These are phyloP conservation scores for Charina bottae DNA, from an alignment of 2,113 vertebrate genomes.

Conservation along the genomic window DNA sequence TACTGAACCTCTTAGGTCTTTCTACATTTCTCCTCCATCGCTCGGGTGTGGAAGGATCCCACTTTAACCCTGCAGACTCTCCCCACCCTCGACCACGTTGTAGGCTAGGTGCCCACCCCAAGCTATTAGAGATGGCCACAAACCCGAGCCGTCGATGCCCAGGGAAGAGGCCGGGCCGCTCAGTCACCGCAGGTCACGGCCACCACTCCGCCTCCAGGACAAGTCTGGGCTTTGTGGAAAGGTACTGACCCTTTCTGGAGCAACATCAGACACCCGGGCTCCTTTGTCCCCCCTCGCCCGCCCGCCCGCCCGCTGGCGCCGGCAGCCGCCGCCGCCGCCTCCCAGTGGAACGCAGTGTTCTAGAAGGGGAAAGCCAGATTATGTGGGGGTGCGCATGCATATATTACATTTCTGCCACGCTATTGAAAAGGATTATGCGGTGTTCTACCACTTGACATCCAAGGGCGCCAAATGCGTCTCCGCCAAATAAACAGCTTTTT, in stretches of 20 bases:
- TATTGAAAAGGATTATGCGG: conserved; percentile 66
- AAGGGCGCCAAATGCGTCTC: conserved; percentile 61
- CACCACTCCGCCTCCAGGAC: no score
- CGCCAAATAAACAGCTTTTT: conserved; percentile 59
- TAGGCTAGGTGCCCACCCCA: no score
- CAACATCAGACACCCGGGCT: neutral
- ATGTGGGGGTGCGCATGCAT: neutral
- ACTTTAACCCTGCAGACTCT: no score
- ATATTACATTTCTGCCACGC: conserved; percentile 48
- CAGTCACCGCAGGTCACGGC: neutral
- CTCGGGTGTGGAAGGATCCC: no score
- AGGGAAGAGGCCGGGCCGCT: neutral
- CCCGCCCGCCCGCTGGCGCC: fast-evolving
- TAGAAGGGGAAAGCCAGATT: neutral
- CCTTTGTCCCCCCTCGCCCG: neutral
- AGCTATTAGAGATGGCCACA: no score
- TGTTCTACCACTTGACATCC: conserved; percentile 53
- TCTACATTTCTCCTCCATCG: no score
- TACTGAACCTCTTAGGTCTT: no score
- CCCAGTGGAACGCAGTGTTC: neutral
- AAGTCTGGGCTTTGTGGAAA: no score
- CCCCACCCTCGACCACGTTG: no score
- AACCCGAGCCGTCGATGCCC: no score
- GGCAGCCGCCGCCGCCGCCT: neutral
- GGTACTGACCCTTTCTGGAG: neutral